Percentiles rank a stretch among this genome's conserved stretches.
phyloP scores from a whole-genome alignment of 2,113 vertebrate species.

The Porphyrio hochstetteri region DNA sequence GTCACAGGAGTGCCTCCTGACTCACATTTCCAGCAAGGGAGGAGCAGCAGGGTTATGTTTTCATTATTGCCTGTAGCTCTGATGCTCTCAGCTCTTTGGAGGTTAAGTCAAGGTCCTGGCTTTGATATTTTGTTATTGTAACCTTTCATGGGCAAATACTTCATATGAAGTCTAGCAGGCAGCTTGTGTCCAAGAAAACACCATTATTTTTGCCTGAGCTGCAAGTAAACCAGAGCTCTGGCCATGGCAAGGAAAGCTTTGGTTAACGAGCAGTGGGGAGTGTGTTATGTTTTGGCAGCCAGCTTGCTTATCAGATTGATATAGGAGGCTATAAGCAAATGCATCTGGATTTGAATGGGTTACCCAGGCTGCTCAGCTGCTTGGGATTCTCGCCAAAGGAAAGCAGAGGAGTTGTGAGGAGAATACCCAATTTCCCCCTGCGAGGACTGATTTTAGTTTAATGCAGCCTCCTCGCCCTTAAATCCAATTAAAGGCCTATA shows the following conservation, averaged over 20 bases:
- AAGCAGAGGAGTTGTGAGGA: constrained; percentile 62
- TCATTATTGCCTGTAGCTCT: constrained; percentile 41
- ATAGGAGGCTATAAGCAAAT: constrained; percentile 53
- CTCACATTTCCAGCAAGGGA: not conserved
- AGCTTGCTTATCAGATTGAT: constrained; percentile 46
- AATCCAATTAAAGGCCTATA: constrained; percentile 85
- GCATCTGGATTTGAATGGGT: constrained; percentile 70
- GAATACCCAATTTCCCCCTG: constrained; percentile 69
- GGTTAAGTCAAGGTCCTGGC: constrained; percentile 53
- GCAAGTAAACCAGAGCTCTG: not conserved
- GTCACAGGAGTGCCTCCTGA: not conserved
- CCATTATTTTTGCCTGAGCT: not conserved
- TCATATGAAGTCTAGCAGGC: not conserved
- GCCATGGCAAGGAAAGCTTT: not conserved
- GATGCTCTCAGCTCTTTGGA: constrained; percentile 27
- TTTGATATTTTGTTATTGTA: constrained; percentile 46
- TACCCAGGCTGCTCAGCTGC: constrained; percentile 47
- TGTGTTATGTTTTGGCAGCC: not conserved
- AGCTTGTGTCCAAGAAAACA: constrained; percentile 21
- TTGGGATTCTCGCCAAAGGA: constrained; percentile 64
- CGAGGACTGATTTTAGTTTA: constrained; percentile 72
- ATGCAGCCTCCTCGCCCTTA: constrained; percentile 78
- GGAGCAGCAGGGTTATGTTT: constrained; percentile 14
- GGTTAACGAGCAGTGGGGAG: not conserved
- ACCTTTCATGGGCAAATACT: not conserved